A percentile compares a stretch with the other conserved stretches of the same genome.
phyloP scores from a whole-genome alignment of 2,888 invertebrate genomes.

The Nomada ferruginata region DNA sequence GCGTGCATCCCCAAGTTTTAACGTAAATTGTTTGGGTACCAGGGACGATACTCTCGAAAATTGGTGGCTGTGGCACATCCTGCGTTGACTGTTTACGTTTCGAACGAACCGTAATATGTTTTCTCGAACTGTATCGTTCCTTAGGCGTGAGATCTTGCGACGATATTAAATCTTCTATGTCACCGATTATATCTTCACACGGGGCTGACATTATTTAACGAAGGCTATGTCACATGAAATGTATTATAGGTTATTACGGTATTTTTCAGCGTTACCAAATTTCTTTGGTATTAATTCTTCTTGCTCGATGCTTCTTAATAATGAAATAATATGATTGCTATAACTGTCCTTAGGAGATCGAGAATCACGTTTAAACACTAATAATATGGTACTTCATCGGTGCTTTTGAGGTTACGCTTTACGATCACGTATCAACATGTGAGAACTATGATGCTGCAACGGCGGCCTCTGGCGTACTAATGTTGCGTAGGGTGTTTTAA shows the following conservation, averaged over 20 bases:
- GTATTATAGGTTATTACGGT: background rate
- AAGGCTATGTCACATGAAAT: background rate
- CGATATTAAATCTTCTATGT: constrained; percentile 94
- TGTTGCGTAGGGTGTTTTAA: background rate
- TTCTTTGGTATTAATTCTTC: background rate
- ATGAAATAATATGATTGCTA: background rate
- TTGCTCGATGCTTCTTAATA: no score
- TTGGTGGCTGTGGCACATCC: constrained; percentile 65
- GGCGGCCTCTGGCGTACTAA: background rate
- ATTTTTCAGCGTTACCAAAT: background rate
- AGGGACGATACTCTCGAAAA: constrained; percentile 84
- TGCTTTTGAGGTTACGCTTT: constrained; percentile 22
- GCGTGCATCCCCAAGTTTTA: constrained; percentile 99
- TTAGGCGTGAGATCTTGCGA: constrained; percentile 92
- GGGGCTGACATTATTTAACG: constrained; percentile 85
- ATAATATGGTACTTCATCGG: background rate
- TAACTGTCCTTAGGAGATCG: background rate
- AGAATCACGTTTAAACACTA: background rate
- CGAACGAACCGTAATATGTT: constrained; percentile 88
- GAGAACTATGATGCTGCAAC: background rate
- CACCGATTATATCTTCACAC: constrained; percentile 89
- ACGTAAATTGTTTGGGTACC: constrained; percentile 88
- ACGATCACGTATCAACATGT: background rate
- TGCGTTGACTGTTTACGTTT: constrained; percentile 78
- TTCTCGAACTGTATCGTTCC: constrained; percentile 90